Evolutionary conservation across 2,797 vertebrate species (phyloP).

Genomic region (Siniperca scherzeri): DNA sequence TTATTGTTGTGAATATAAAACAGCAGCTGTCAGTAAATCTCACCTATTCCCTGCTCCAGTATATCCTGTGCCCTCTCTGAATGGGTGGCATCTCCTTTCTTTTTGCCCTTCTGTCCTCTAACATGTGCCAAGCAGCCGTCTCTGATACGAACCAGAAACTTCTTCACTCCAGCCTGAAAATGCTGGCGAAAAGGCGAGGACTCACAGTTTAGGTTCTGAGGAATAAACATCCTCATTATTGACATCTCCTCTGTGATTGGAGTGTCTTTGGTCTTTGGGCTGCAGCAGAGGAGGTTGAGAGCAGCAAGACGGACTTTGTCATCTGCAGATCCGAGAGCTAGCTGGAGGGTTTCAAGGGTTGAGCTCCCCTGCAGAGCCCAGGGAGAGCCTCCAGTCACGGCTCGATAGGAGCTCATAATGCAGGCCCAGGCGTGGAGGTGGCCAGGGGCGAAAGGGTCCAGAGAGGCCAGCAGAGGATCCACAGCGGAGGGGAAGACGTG

Average conservation of each 20-base stretch:
- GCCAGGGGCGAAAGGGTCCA: constrained; percentile 59
- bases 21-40: constrained; percentile 48
- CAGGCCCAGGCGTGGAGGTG: constrained; percentile 90
- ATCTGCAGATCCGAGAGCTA: constrained; percentile 85
- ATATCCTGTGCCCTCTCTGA: constrained; percentile 34
- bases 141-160: constrained; percentile 88
- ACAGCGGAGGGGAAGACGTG: constrained; percentile 85
- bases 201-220: constrained; percentile 90
- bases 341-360: constrained; percentile 75
- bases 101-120: constrained; percentile 74
- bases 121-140: constrained; percentile 88
- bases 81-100: neutral
- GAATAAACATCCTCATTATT: constrained; percentile 86
- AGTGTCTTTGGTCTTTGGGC: constrained; percentile 86
- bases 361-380: constrained; percentile 71
- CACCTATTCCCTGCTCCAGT: constrained; percentile 87
- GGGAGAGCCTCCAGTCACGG: constrained; percentile 66
- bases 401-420: constrained; percentile 84
- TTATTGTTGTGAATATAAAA: neutral
- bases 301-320: constrained; percentile 89
- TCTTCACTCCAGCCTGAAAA: constrained; percentile 87
- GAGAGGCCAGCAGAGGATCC: constrained; percentile 72
- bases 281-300: constrained; percentile 87
- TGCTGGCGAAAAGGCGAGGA: constrained; percentile 92
- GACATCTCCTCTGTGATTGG: constrained; percentile 80